Conservation (phyloP, 2,888 invertebrate species). For the Cephus nigrinus region DNA sequence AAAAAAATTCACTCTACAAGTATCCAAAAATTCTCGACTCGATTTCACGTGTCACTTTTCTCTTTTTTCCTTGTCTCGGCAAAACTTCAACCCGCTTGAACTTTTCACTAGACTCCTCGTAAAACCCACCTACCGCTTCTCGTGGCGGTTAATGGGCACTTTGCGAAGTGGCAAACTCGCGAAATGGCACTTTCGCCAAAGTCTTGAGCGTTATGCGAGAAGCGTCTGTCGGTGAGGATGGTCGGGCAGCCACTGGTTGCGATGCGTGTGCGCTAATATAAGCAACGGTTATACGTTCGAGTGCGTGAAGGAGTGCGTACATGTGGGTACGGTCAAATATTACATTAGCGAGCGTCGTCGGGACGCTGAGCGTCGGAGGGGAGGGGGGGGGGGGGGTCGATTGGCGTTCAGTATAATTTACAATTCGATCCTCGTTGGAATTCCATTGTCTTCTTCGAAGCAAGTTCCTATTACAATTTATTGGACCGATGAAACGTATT, state of each 20-base stretch:
- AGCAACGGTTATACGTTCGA: conserved; percentile 35
- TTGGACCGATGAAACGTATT: too few relatives aligned
- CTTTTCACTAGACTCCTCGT: not conserved
- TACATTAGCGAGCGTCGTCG: conserved; percentile 11
- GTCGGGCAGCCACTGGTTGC: conserved; percentile 56
- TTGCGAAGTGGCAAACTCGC: conserved; percentile 8
- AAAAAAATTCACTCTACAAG: too few relatives aligned
- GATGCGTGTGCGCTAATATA: conserved; percentile 44
- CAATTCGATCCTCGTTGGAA: not conserved
- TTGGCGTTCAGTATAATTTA: not conserved
- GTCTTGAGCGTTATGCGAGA: conserved; percentile 21
- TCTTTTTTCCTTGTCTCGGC: too few relatives aligned
- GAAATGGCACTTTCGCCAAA: conserved; percentile 19
- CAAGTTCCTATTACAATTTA: too few relatives aligned
- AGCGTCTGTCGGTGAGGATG: conserved; percentile 54
- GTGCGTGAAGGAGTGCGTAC: conserved; percentile 12
- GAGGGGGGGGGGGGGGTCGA: fast-evolving
- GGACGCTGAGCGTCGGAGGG: not conserved
- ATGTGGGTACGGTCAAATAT: conserved; percentile 18
- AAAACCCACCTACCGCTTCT: not conserved
- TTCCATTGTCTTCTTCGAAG: not conserved
- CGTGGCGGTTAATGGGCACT: not conserved
- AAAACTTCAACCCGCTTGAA: too few relatives aligned
- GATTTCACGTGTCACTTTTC: too few relatives aligned
- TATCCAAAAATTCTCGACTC: too few relatives aligned